Percentiles rank a stretch among this genome's conserved stretches.
phyloP scores from a whole-genome alignment of 2,888 invertebrate species.

The Graphium colonna region DNA sequence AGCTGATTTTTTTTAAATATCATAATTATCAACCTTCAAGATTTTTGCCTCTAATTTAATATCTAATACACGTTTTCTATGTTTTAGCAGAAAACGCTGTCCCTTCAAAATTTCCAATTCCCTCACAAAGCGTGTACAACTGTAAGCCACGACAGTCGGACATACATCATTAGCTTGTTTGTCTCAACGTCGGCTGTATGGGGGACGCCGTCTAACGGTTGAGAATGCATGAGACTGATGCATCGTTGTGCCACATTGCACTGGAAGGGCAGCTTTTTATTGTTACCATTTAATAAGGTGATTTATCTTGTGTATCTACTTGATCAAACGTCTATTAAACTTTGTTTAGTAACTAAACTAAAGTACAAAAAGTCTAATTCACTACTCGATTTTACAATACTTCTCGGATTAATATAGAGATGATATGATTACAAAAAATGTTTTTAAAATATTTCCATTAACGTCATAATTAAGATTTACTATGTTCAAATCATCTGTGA shows the following conservation, averaged over 20 bases:
- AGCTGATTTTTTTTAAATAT: no score
- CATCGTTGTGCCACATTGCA: constrained; percentile 61
- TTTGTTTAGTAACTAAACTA: no score
- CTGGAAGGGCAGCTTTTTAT: constrained; percentile 14
- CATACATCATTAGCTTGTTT: constrained; percentile 65
- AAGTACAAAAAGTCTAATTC: no score
- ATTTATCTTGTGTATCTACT: constrained; percentile 8
- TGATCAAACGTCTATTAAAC: background rate
- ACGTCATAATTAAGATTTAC: no score
- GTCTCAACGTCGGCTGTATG: constrained; percentile 49
- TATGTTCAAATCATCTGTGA: background rate
- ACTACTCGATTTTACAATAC: no score
- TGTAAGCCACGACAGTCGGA: constrained; percentile 36
- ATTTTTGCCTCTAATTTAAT: no score
- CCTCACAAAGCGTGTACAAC: constrained; percentile 37
- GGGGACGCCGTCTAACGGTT: constrained; percentile 66
- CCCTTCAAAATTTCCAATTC: constrained; percentile 44
- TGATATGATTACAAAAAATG: no score
- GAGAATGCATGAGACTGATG: constrained; percentile 55
- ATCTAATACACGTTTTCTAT: no score
- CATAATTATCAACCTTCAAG: no score
- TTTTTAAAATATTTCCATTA: no score
- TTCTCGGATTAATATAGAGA: no score
- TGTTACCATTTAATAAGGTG: constrained; percentile 10
- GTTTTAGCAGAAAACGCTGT: constrained; percentile 27